These are phyloP conservation scores for Pomatorhinus ruficollis DNA, from an alignment of 2,113 vertebrate species.

Conservation along the genomic window DNA sequence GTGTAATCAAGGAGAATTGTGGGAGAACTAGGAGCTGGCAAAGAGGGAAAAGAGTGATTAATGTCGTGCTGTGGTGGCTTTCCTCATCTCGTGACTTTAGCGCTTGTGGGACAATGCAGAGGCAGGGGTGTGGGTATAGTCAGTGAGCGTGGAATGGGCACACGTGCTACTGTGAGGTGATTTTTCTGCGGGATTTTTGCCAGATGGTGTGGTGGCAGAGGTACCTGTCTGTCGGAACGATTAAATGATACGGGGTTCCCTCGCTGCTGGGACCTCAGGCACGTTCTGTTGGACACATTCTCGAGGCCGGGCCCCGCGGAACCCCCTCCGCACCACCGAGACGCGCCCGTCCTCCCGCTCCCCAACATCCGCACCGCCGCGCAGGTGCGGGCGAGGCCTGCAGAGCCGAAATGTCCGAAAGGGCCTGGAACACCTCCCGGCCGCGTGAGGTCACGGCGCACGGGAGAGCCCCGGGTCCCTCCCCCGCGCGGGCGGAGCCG, in stretches of 20 bases:
- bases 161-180: fast-evolving
- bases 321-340: fast-evolving
- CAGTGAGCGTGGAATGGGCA: fast-evolving
- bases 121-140: fast-evolving
- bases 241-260: fast-evolving
- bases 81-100: neutral
- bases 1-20: neutral
- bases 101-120: fast-evolving
- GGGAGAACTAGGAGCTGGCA: too few species aligned
- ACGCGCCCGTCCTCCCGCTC: fast-evolving
- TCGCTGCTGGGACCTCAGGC: fast-evolving
- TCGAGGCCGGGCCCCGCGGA: neutral
- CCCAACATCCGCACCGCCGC: fast-evolving
- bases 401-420: neutral
- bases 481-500: neutral
- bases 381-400: neutral
- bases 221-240: fast-evolving
- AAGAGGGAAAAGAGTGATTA: neutral
- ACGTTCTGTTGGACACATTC: fast-evolving
- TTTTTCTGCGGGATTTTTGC: neutral
- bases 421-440: neutral
- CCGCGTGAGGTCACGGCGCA: constrained; percentile 16
- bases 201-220: fast-evolving
- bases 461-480: neutral
- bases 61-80: neutral